These are phyloP conservation scores for Lithosia quadra DNA, from an alignment of 2,888 invertebrate genomes.

Conservation along the genomic window DNA sequence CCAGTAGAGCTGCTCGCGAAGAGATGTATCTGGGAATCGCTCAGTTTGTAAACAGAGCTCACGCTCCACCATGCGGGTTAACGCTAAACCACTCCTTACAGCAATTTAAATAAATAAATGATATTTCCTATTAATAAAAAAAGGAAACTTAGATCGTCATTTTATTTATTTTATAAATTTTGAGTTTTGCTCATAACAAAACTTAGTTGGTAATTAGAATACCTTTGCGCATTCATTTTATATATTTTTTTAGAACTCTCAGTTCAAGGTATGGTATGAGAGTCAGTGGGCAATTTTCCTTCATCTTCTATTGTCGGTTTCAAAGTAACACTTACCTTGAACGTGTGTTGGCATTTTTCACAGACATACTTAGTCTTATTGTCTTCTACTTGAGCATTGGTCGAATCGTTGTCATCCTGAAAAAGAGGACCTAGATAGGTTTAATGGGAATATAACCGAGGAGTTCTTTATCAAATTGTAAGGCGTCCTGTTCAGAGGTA, in stretches of 20 bases:
- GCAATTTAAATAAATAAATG: too few species aligned
- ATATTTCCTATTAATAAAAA: too few species aligned
- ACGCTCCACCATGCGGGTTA: too few species aligned
- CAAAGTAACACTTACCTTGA: conserved; percentile 77
- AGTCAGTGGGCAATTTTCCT: not conserved
- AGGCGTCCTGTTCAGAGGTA: too few species aligned
- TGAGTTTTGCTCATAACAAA: too few species aligned
- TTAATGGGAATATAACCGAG: not conserved
- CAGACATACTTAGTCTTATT: conserved; percentile 60
- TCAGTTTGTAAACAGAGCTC: too few species aligned
- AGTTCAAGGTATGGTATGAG: too few species aligned
- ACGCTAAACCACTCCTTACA: too few species aligned
- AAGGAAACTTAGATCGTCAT: not conserved
- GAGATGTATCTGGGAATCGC: too few species aligned
- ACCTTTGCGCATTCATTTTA: not conserved
- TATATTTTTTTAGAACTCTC: not conserved
- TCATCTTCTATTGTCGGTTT: not conserved
- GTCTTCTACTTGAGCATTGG: conserved; percentile 15
- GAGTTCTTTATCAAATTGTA: too few species aligned
- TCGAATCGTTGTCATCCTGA: conserved; percentile 20
- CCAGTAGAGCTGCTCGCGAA: too few species aligned
- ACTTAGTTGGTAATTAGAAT: not conserved
- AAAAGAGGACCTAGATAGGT: conserved; percentile 7
- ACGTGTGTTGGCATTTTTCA: conserved; percentile 61
- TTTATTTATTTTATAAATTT: not conserved